Conservation (phyloP, 2,797 vertebrate species). For the Myotis vivesi region DNA sequence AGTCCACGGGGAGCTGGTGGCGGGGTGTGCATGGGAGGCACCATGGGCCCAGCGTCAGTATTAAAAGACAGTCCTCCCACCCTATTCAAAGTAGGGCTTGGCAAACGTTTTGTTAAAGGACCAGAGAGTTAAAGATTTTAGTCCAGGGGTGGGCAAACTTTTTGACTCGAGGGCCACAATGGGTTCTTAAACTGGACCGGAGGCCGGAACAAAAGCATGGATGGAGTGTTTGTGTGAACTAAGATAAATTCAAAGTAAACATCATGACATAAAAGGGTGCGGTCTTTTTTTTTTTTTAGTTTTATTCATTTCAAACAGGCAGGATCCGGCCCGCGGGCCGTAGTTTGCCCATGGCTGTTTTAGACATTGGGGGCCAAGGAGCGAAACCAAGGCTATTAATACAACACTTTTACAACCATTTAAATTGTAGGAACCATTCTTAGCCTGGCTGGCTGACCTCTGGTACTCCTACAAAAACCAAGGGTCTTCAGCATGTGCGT, state of each 20-base stretch:
- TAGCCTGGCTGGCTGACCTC: not conserved
- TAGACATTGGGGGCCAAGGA: not conserved
- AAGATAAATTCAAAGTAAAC: too few relatives aligned
- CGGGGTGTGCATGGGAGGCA: not conserved
- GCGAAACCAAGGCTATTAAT: not conserved
- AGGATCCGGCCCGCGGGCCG: too few relatives aligned
- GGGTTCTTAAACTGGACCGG: too few relatives aligned
- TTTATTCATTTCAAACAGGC: too few relatives aligned
- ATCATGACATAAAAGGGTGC: too few relatives aligned
- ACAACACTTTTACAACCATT: not conserved
- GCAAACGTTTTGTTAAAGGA: not conserved
- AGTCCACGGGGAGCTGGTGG: not conserved
- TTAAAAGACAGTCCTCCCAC: not conserved
- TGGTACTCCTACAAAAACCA: fast-evolving
- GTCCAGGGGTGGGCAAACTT: too few relatives aligned
- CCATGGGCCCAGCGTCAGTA: too few relatives aligned
- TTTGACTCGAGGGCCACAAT: too few relatives aligned
- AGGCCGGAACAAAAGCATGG: too few relatives aligned
- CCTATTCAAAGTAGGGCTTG: not conserved
- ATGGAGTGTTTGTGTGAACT: too few relatives aligned
- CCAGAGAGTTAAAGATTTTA: not conserved
- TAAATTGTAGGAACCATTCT: fast-evolving
- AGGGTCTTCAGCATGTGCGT: fast-evolving
- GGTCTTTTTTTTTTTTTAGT: too few relatives aligned
- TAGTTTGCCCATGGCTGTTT: not conserved